Base-by-base conservation (phyloP, 2,113 vertebrate genomes). In the Crotophaga sulcirostris region DNA sequence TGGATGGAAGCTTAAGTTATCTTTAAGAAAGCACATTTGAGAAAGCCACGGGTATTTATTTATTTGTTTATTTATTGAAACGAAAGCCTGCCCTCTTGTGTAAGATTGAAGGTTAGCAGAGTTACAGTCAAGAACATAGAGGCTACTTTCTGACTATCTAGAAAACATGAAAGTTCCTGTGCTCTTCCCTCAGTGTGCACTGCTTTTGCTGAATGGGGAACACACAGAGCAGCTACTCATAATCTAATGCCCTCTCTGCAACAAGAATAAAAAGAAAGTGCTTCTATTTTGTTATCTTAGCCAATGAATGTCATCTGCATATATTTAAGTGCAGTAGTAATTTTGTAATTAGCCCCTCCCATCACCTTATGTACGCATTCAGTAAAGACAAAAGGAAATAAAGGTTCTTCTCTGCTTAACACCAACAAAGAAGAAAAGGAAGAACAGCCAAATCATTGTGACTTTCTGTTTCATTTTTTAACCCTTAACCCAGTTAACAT, bases 31-130 rank as follows among this genome's bases (percentile, higher is more conserved):
- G 17, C 15, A 31, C 29, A 33, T 15, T 55, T 14, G 76, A 68
- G 68, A 92, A 85, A 70, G 86, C 90, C 52, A 59, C 79, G 25
- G 15, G 67, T 62, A 52, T 34, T 47, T 68, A 7, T 40, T 36
- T 38, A 64, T 68, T 86, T 66, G 20, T 38, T 86, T 66, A 7
- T 45, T 4, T 28, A 47, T 84, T 13, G 12, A 13, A 90, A 72
- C 60, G 89, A 89, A 95, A 97, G 84, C 67, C 95, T 94, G 96
- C 97, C 97, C 97, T 87, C 97, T 98, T 19, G 97, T 95, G 97
- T 40, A 54, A 64, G 67, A 9, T 15, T 31, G n/a, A 25, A 18
- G 89, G 24, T 54, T 68, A 84, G 66, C 90, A 62, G 2, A 20
- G 26, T 34, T n/a, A 21, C 19, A 36, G 21, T 4, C 25, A 51